Conservation (phyloP, 1,140 invertebrate genomes). For the Camponotus floridanus region DNA sequence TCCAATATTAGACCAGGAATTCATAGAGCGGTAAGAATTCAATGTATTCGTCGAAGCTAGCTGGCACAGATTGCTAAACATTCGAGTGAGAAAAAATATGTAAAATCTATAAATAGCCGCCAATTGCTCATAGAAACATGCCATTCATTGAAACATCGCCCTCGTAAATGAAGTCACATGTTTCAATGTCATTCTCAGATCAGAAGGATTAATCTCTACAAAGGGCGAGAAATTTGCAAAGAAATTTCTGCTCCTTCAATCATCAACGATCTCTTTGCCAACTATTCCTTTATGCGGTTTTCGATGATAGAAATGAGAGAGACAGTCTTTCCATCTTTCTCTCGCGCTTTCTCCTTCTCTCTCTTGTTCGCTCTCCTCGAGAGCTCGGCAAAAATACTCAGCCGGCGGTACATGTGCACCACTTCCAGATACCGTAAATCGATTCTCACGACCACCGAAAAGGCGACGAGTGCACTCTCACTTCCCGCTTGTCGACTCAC, state of each 20-base stretch:
- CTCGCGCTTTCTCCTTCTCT: background rate
- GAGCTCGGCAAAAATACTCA: conserved; percentile 69
- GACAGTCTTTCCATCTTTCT: conserved; percentile 38
- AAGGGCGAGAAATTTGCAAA: too few relatives aligned
- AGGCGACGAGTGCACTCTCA: conserved; percentile 47
- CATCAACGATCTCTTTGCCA: conserved; percentile 20
- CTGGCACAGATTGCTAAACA: conserved; percentile 45
- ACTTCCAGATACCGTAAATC: conserved; percentile 68
- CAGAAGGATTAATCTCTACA: too few relatives aligned
- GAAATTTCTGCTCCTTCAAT: conserved; percentile 37
- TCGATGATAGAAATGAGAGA: conserved; percentile 70
- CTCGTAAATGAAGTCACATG: conserved; percentile 16
- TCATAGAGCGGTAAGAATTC: conserved; percentile 16
- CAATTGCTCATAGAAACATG: conserved; percentile 23
- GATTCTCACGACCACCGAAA: conserved; percentile 69
- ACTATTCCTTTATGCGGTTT: conserved; percentile 8
- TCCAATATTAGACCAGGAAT: conserved; percentile 14
- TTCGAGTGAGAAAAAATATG: conserved; percentile 37
- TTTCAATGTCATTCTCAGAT: background rate
- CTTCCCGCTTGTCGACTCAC: conserved; percentile 41
- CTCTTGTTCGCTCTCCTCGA: background rate
- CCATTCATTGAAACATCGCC: background rate
- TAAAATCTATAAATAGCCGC: conserved; percentile 45
- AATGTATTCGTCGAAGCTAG: conserved; percentile 22
- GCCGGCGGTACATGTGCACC: conserved; percentile 63